Evolutionary conservation across 2,888 invertebrate genomes (phyloP), one percentile per base, ranked within the genome.

Genomic region (Thelaira solivaga): DNA sequence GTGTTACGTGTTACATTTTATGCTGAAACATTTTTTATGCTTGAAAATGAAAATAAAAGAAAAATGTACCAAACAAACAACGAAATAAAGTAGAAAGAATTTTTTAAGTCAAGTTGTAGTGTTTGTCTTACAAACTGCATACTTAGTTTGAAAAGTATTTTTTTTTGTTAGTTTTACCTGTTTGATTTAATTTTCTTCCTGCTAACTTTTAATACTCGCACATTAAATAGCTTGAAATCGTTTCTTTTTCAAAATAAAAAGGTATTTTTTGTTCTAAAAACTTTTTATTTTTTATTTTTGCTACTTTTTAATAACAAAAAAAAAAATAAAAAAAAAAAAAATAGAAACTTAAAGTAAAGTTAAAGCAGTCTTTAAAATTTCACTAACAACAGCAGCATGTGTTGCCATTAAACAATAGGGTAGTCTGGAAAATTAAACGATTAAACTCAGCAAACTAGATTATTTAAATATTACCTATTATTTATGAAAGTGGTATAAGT

Each of bases 31-130:
- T 51, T 34, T 24, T 11, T 20, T 51, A 11, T 18, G 10, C 11
- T 34, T 34, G 20, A n/a, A 11, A 4, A n/a, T n/a, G n/a, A n/a
- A n/a, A n/a, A n/a, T n/a, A n/a, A n/a, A n/a, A n/a, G n/a, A 53
- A 53, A 31, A 20, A 61, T 61, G 31, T 31, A 22, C 8, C 41
- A 59, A 41, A 41, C 26, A 29, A 43, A 41, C 10, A 59, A n/a
- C n/a, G n/a, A n/a, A n/a, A 29, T 26, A 43, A 22, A 24, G 13
- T 4, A 22, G 26, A 57, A 41, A 11, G 16, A 41, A n/a, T 8
- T 18, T 26, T 59, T 59, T 16, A 57, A 57, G 39, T 36, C 2
- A 26, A 41, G 18, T n/a, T 57, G 16, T 41, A 6, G 26, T 16
- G 10, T 57, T 22, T 53, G 20, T 20, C n/a, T 53, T 16, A 0